A percentile compares a stretch with the other conserved stretches of the same genome.
Evolutionary conservation across 1,140 invertebrate genomes (phyloP).

Genomic region (Rhopalosiphum maidis): DNA sequence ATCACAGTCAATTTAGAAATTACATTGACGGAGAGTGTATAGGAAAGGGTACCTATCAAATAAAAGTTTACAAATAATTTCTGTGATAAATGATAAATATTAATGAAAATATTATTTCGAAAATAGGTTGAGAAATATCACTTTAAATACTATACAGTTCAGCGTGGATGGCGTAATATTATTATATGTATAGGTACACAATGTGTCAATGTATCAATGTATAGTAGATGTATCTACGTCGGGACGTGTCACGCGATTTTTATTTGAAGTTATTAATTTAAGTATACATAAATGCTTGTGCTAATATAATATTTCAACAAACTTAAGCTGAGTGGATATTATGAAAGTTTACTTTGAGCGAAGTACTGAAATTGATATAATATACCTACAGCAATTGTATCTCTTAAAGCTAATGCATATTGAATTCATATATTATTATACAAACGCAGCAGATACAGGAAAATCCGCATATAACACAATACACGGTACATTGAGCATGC

Average conservation of each 20-base stretch:
- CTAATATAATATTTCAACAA: neutral
- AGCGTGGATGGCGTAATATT: neutral
- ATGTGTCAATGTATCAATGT: neutral
- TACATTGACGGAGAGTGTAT: neutral
- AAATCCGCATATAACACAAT: neutral
- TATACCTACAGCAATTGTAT: neutral
- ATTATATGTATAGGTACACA: too few relatives aligned
- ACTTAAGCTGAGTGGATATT: neutral
- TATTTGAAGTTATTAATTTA: constrained; percentile 5
- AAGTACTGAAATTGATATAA: neutral
- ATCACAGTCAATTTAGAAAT: neutral
- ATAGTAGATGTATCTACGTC: neutral
- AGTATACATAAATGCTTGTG: neutral
- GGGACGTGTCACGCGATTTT: neutral
- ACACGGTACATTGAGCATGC: neutral
- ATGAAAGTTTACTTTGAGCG: constrained; percentile 3
- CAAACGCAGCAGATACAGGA: neutral
- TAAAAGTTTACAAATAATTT: neutral
- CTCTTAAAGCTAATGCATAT: neutral
- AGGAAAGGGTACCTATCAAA: neutral
- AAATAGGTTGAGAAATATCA: neutral
- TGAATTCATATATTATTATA: neutral
- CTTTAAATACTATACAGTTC: neutral
- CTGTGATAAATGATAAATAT: neutral
- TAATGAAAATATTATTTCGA: neutral